phyloP scores from a whole-genome alignment of 2,888 invertebrate genomes.

The Macrophya annulata region DNA sequence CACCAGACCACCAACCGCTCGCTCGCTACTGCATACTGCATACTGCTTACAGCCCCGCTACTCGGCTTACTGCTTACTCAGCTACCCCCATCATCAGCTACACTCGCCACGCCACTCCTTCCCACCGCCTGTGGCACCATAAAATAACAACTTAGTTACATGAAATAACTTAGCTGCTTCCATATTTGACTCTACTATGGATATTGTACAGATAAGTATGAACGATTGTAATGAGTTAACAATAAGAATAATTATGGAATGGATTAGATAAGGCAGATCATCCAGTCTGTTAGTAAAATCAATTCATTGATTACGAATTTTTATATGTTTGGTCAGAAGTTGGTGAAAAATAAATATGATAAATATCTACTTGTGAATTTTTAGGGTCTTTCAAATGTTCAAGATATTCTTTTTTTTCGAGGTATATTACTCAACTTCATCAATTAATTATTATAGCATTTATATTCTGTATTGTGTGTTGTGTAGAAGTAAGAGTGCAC shows the following conservation, averaged over 20 bases:
- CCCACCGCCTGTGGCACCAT: constrained; percentile 80
- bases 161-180: constrained; percentile 70
- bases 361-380: not conserved
- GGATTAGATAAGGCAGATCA: not conserved
- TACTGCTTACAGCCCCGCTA: constrained; percentile 78
- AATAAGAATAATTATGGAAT: constrained; percentile 2
- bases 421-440: not conserved
- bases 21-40: constrained; percentile 72
- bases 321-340: not conserved
- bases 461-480: constrained; percentile 21
- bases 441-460: constrained; percentile 13
- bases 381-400: not conserved
- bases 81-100: constrained; percentile 79
- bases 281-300: not conserved
- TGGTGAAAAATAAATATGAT: not conserved
- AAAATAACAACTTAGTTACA: constrained; percentile 79
- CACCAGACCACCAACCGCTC: constrained; percentile 74
- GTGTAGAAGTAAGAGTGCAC: constrained; percentile 24
- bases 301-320: not conserved
- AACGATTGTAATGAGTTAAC: constrained; percentile 19
- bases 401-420: not conserved
- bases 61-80: constrained; percentile 75
- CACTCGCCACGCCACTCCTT: constrained; percentile 78
- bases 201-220: constrained; percentile 32
- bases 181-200: constrained; percentile 61